These are phyloP conservation scores for Agrenia bidenticulata DNA, from an alignment of 2,888 invertebrate genomes.

Conservation along the genomic window DNA sequence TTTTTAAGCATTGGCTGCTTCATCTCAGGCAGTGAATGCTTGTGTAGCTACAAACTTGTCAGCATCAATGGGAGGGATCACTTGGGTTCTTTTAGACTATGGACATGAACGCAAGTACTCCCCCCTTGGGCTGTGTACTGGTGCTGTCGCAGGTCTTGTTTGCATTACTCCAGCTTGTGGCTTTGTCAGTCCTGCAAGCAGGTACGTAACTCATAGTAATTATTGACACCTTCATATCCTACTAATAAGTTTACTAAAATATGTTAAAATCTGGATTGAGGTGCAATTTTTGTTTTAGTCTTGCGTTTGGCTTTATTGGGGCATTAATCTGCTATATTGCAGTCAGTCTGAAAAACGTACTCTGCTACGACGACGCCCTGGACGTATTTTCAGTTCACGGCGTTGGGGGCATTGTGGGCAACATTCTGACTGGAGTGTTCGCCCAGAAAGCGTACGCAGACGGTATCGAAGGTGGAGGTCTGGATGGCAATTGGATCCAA, in stretches of 20 bases:
- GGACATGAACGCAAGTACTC: conserved; percentile 36
- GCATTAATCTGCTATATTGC: conserved; percentile 43
- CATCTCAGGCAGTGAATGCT: conserved; percentile 37
- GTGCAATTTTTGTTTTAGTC: conserved; percentile 30
- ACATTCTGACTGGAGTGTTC: conserved; percentile 47
- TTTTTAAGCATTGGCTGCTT: background rate
- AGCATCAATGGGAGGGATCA: conserved; percentile 43
- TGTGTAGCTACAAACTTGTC: conserved; percentile 46
- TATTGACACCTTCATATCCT: background rate
- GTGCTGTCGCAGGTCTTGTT: conserved; percentile 44
- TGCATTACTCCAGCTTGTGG: conserved; percentile 46
- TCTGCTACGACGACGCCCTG: conserved; percentile 44
- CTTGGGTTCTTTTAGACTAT: conserved; percentile 41
- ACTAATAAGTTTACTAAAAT: background rate
- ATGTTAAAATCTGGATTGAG: background rate
- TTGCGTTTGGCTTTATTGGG: conserved; percentile 46
- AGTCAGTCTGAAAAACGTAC: conserved; percentile 35
- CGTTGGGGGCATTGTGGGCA: conserved; percentile 40
- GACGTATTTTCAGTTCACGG: conserved; percentile 50
- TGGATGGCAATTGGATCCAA: conserved; percentile 48
- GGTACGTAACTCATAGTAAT: conserved; percentile 3
- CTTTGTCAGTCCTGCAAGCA: conserved; percentile 25
- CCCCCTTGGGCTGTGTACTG: conserved; percentile 44
- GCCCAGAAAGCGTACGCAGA: conserved; percentile 44
- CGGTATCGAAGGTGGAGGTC: conserved; percentile 38